Base-by-base conservation (phyloP, 2,888 invertebrate genomes). In the Drosophila koepferae region DNA sequence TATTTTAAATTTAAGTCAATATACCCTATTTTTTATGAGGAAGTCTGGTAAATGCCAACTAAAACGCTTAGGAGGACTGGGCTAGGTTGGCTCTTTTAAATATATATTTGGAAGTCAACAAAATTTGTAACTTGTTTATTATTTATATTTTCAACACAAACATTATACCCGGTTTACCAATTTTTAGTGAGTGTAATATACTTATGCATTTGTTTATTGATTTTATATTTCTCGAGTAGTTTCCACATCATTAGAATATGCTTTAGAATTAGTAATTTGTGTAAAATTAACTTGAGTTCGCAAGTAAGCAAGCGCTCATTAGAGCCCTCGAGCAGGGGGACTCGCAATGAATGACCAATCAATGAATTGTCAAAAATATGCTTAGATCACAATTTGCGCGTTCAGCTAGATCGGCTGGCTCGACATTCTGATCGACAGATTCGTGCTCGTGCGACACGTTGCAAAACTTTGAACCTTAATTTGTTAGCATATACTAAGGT, bases 291-390 rank as follows among this genome's bases (percentile, higher is more conserved):
- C 41, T 31, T 43, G 4, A 18, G 12, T 18, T 34, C 10, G 67
- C 54, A 62, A 20, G 40, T 20, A 53, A 44, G 58, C 28, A 53
- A 44, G 58, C 28, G 53, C 38, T 68, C 68, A 68, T 68, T 68
- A 58, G 70, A 38, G 14, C 43, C 41, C 2, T 10, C 18, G 43
- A 28, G 36, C 8, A 38, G n/a, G 36, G 36, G 43, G n/a, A 43
- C 41, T 56, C 68, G 49, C 69, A 67, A 68, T 68, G 67, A 67
- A 67, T 68, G 67, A 67, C 48, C 67, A 68, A 68, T 67, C 67
- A 49, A 48, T 70, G 46, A 61, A 41, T 54, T 54, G 40, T 54
- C 53, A 12, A 70, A 58, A 69, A 54, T 31, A 6, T 38, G 71
- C 71, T 34, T 18, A 18, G 10, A 70, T 70, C 69, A 51, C 3